These are phyloP conservation scores for Patella depressa DNA, from an alignment of 2,888 invertebrate species.

Conservation along the genomic window DNA sequence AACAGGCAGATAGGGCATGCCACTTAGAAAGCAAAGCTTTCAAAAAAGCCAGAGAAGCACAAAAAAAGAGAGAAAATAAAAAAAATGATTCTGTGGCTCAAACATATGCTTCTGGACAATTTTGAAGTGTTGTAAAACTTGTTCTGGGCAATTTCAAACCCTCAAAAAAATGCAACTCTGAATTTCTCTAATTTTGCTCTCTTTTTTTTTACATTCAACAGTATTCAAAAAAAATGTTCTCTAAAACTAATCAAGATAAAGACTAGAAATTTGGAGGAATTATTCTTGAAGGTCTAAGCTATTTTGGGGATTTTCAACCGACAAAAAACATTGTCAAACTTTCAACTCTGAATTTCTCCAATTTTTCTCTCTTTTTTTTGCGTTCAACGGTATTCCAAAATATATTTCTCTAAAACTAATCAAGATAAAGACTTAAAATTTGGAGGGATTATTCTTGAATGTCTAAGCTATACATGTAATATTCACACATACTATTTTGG, in stretches of 20 bases:
- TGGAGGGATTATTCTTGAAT: too few species aligned
- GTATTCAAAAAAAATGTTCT: neutral
- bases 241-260: neutral
- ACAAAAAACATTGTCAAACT: too few species aligned
- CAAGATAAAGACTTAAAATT: too few species aligned
- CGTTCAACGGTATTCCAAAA: too few species aligned
- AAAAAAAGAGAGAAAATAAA: neutral
- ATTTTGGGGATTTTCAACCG: neutral
- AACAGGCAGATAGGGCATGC: neutral
- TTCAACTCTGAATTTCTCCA: too few species aligned
- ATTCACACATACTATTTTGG: too few species aligned
- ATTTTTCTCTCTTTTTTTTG: too few species aligned
- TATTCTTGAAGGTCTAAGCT: neutral
- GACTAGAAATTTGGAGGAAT: neutral
- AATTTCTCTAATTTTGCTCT: neutral
- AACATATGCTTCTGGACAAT: neutral
- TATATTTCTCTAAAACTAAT: too few species aligned
- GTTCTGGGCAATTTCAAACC: neutral
- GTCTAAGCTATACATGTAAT: too few species aligned
- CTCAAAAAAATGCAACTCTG: too few species aligned
- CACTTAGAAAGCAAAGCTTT: neutral
- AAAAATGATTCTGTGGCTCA: neutral
- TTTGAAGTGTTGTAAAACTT: neutral
- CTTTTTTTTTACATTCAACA: neutral
- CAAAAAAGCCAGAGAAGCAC: neutral